These are phyloP conservation scores for Lasioglossum oenotherae DNA, from an alignment of 2,888 invertebrate genomes.

Conservation along the genomic window DNA sequence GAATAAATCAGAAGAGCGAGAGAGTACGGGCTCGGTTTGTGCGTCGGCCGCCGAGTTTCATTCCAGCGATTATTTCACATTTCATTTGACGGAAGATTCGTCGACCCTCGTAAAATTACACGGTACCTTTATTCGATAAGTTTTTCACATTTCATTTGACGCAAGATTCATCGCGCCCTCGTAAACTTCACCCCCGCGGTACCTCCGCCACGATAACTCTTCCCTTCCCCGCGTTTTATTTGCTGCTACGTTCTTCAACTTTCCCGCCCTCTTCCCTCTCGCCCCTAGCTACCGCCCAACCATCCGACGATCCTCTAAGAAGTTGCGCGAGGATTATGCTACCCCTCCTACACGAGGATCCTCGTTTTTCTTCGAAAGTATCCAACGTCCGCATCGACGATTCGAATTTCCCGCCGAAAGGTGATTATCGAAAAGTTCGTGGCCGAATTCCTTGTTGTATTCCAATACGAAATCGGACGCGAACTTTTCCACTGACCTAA, in stretches of 20 bases:
- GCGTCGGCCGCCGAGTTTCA: constrained; percentile 16
- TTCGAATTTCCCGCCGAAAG: not conserved
- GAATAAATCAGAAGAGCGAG: constrained; percentile 19
- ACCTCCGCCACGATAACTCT: constrained; percentile 29
- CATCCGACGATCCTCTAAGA: not conserved
- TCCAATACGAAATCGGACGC: not conserved
- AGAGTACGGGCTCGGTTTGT: not conserved
- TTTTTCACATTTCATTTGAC: constrained; percentile 61
- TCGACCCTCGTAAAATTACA: constrained; percentile 51
- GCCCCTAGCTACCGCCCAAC: too few relatives aligned
- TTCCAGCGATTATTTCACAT: constrained; percentile 50
- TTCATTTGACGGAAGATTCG: constrained; percentile 51
- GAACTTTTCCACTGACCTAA: not conserved
- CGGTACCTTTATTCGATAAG: constrained; percentile 59
- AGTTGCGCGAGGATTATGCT: constrained; percentile 8
- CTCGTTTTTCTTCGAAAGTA: not conserved
- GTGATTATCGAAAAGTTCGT: not conserved
- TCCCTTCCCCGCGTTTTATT: constrained; percentile 16
- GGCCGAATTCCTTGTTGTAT: not conserved
- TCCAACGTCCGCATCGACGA: not conserved
- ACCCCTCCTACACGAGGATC: not conserved
- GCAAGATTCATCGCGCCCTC: constrained; percentile 48
- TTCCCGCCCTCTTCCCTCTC: not conserved
- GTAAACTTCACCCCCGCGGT: constrained; percentile 34
- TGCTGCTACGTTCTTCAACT: constrained; percentile 7